Base-by-base conservation (phyloP, 2,797 vertebrate genomes). In the Chromis chromis region DNA sequence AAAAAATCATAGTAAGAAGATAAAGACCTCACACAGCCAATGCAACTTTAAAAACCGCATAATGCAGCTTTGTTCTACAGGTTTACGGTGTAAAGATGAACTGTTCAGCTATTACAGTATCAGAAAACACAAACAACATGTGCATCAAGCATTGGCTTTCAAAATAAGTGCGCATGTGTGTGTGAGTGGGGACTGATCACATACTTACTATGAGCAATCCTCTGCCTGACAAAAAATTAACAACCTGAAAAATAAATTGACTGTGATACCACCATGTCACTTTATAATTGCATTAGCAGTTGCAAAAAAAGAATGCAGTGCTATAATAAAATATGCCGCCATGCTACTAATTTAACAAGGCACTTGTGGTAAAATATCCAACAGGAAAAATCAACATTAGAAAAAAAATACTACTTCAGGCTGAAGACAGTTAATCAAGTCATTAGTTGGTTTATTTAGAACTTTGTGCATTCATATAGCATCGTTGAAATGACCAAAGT, bases 341-440 rank as follows among this genome's bases (percentile, higher is more conserved):
- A 10, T 22, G 33, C 14, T 39, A 25, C 21, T 40, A 25, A 25
- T 63, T 39, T 19, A 52, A 19, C 48, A 39, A 52, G 31, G 16
- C 31, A 1, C 31, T 36, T 8, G 17, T 1, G n/a, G 17, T 27
- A 0, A 58, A 42, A 17, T 57, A 14, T 25, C 13, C 0, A 1
- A 69, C 14, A 48, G 22, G 7, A 40, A 55, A 16, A 31, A 40
- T 49, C 24, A 24, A 40, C 17, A 10, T 31, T 7, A 7, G 9
- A 49, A 16, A n/a, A 49, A 21, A 49, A 49, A 9, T n/a, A n/a
- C 46, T 9, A 13, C 12, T 31, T 10, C 3, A 44, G 40, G 56
- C 17, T 27, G 19, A 55, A 61, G 42, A 17, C 13, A 72, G 25
- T 62, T 75, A 56, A 25, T 21, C 9, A 31, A 31, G n/a, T 27